These are phyloP conservation scores for Ctenicera cuprea DNA, from an alignment of 2,888 invertebrate species.

Conservation along the genomic window DNA sequence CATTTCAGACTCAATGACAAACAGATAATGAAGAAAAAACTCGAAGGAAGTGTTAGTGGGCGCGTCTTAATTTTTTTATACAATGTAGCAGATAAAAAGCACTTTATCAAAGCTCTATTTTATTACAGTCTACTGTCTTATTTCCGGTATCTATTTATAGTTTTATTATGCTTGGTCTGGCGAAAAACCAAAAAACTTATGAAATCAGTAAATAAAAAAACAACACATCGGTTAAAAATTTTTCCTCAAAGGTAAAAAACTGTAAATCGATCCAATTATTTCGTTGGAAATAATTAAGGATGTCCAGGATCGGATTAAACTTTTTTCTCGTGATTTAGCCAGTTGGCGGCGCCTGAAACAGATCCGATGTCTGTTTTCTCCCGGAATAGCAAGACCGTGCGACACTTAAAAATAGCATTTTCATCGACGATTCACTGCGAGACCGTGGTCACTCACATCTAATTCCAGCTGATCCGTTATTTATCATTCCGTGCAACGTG, in stretches of 20 bases:
- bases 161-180: conserved; percentile 6
- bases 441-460: conserved; percentile 25
- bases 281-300: no score
- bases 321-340: background rate
- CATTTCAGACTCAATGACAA: background rate
- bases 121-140: background rate
- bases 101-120: conserved; percentile 5
- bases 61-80: conserved; percentile 16
- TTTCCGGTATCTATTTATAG: conserved; percentile 23
- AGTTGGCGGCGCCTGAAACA: background rate
- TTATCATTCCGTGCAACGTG: conserved; percentile 21
- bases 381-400: conserved; percentile 1
- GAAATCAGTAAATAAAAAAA: background rate
- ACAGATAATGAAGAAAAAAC: background rate
- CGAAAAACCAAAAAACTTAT: conserved; percentile 1
- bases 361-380: conserved; percentile 1
- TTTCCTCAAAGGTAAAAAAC: no score
- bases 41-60: conserved; percentile 11
- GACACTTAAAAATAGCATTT: conserved; percentile 25
- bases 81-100: conserved; percentile 2
- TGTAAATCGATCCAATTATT: no score
- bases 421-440: conserved; percentile 4
- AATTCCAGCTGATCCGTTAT: conserved; percentile 12
- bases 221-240: no score
- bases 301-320: background rate